Conservation (phyloP, 2,888 invertebrate genomes). For the Drosophila monieri region DNA sequence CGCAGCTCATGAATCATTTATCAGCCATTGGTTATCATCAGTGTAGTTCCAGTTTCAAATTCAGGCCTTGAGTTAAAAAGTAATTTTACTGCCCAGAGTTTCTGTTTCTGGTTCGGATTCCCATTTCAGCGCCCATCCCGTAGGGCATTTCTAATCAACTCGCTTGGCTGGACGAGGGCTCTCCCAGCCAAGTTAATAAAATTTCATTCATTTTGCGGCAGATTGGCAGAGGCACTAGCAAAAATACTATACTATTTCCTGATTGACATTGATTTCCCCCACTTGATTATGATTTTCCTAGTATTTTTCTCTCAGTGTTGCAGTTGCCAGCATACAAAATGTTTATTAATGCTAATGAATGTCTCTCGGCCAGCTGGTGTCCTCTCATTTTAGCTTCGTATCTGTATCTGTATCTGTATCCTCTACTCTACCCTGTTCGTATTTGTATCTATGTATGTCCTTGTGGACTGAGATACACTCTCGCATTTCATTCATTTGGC, state of each 20-base stretch:
- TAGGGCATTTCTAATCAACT: constrained; percentile 37
- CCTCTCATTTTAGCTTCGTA: constrained; percentile 21
- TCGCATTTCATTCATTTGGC: constrained; percentile 56
- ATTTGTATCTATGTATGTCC: constrained; percentile 21
- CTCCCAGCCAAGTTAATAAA: constrained; percentile 32
- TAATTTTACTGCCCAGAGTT: constrained; percentile 38
- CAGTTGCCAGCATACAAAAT: constrained; percentile 53
- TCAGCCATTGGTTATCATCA: constrained; percentile 31
- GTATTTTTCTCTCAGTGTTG: constrained; percentile 35
- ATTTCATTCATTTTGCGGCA: constrained; percentile 45
- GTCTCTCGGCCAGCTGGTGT: constrained; percentile 39
- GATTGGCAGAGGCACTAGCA: constrained; percentile 8
- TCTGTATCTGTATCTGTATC: constrained; percentile 9
- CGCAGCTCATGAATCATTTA: constrained; percentile 41
- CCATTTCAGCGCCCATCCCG: constrained; percentile 16
- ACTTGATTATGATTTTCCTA: not conserved
- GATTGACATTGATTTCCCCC: not conserved
- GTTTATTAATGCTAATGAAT: constrained; percentile 65
- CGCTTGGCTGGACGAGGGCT: constrained; percentile 11
- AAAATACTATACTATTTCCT: not conserved
- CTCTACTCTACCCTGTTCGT: constrained; percentile 3
- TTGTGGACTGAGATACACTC: constrained; percentile 24
- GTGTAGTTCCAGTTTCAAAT: constrained; percentile 37
- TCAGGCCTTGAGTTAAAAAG: constrained; percentile 35
- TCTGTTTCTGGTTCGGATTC: constrained; percentile 11